These are phyloP conservation scores for Phodopus roborovskii DNA, from an alignment of 2,113 vertebrate genomes.

Conservation along the genomic window DNA sequence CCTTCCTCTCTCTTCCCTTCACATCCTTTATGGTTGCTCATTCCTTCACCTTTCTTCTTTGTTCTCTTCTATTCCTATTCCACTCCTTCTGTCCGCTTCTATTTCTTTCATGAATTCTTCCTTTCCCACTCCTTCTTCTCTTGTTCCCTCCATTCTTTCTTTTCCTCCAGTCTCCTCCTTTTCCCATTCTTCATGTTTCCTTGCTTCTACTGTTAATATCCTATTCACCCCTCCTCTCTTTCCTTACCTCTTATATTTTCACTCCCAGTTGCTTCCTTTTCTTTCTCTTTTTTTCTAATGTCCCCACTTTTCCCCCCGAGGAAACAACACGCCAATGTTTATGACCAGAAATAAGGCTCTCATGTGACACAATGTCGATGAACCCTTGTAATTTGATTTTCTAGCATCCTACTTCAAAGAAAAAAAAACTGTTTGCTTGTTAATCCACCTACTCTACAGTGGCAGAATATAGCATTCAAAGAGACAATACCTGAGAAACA, in stretches of 20 bases:
- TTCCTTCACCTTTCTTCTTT: not conserved
- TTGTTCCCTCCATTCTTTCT: not conserved
- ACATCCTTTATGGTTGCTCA: no score
- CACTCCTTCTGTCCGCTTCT: no score
- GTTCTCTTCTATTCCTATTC: no score
- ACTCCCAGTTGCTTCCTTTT: fast-evolving
- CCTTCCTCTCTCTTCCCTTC: not conserved
- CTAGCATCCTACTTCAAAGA: no score
- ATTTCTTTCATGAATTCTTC: not conserved
- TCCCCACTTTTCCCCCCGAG: not conserved
- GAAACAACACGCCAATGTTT: not conserved
- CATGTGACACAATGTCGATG: no score
- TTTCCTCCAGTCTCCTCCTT: not conserved
- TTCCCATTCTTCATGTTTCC: not conserved
- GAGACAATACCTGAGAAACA: not conserved
- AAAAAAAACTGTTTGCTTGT: not conserved
- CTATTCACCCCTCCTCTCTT: not conserved
- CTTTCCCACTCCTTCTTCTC: not conserved
- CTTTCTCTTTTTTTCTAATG: not conserved
- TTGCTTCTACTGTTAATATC: not conserved
- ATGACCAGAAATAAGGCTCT: not conserved
- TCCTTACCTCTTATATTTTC: not conserved
- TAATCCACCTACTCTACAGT: no score
- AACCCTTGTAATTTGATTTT: no score
- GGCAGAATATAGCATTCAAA: not conserved